Conservation (phyloP, 2,113 vertebrate genomes). For the Hemibagrus wyckioides region DNA sequence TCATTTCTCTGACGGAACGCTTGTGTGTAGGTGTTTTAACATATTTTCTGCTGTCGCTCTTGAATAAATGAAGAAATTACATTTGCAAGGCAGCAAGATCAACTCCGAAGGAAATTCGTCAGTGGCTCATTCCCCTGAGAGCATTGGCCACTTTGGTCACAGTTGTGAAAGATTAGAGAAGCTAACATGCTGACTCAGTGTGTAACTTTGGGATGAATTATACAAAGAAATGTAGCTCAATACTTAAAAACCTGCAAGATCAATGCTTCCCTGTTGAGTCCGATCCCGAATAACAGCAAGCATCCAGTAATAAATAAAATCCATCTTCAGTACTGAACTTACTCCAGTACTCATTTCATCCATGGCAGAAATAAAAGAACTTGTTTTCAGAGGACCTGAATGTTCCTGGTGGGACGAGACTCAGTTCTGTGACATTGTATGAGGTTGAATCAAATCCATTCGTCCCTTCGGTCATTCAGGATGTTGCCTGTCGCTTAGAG, state of each 20-base stretch:
- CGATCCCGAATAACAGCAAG: background rate
- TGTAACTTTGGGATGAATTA: slow-evolving; percentile 43
- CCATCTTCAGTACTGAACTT: background rate
- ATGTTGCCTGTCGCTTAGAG: slow-evolving; percentile 8
- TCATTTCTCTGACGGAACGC: background rate
- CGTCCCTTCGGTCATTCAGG: slow-evolving; percentile 26
- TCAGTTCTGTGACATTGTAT: background rate
- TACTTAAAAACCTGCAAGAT: slow-evolving; percentile 43
- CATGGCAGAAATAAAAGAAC: slow-evolving; percentile 18
- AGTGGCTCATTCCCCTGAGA: background rate
- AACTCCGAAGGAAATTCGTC: background rate
- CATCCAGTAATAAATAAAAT: slow-evolving; percentile 25
- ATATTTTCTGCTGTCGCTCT: background rate
- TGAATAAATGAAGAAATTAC: background rate
- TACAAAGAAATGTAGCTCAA: slow-evolving; percentile 10
- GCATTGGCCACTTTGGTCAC: background rate
- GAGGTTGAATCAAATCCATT: slow-evolving; percentile 31
- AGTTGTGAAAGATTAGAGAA: slow-evolving; percentile 41
- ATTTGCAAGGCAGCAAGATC: background rate
- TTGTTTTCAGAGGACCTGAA: background rate
- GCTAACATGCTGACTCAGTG: slow-evolving; percentile 39
- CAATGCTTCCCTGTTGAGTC: slow-evolving; percentile 5
- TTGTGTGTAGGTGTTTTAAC: background rate
- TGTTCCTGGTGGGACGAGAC: background rate
- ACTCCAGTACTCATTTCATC: slow-evolving; percentile 14